Base-by-base conservation (phyloP, 2,888 invertebrate species). In the Sphecodes monilicornis region DNA sequence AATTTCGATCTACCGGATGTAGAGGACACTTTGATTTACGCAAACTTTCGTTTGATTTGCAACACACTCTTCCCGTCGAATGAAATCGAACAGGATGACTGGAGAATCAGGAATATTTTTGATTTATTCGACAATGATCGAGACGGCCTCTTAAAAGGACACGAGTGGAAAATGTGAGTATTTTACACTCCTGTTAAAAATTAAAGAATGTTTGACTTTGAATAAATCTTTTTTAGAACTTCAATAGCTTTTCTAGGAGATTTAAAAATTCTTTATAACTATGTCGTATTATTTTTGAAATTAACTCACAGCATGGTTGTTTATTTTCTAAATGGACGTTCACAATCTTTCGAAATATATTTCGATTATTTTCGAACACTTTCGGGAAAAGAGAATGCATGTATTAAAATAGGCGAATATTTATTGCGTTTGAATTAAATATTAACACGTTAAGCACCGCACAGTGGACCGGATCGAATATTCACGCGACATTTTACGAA, bases 41-140 rank as follows among this genome's bases (percentile, higher is more conserved):
- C 82, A 0, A 91, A 91, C 68, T 93, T 93, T 83, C 86, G 80
- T n/a, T 77, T 69, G n/a, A 85, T 92, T 11, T 93, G 93, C 57
- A 66, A 64, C 6, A 80, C 87, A 57, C 41, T 93, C 0, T 93
- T 93, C 80, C 89, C 85, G 0, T 36, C 43, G 11, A 81, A 91
- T 1, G 91, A 93, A 73, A 78, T 92, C 43, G 72, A 88, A 1
- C 75, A 86, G 18, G 82, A 97, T 0, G 96, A 97, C 80, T 96
- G 96, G 76, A 96, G 96, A 87, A 95, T 97, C 69, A 95, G 96
- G 74, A 97, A 97, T 91, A 96, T 98, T 90, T 98, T 98, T 95
- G 95, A 96, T 84, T 97, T 98, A 76, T 98, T 98, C 93, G 98
- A 98, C 94, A 96, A 95, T 86, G 97, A 98, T 91, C 95, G 94